Evolutionary conservation across 2,888 invertebrate genomes (phyloP).

Genomic region (Drosophila leonis): DNA sequence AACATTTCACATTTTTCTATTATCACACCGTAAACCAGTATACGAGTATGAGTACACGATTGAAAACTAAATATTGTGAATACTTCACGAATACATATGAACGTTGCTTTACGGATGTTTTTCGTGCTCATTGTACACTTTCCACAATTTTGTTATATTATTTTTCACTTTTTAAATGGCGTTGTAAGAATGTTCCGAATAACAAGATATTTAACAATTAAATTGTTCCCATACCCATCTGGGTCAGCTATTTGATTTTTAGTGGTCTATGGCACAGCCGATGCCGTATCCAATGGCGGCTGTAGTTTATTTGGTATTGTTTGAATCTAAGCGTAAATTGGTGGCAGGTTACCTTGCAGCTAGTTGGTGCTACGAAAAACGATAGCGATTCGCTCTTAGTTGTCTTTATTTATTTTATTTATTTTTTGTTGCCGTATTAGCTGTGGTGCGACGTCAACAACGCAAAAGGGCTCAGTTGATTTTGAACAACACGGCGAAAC

Average conservation of each 20-base stretch:
- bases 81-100: too few species aligned
- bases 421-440: slow-evolving; percentile 56
- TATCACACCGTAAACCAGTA: too few species aligned
- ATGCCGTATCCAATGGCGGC: slow-evolving; percentile 63
- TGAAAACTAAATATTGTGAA: too few species aligned
- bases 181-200: too few species aligned
- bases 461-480: slow-evolving; percentile 35
- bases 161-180: too few species aligned
- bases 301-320: slow-evolving; percentile 45
- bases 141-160: too few species aligned
- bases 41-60: too few species aligned
- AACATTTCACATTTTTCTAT: too few species aligned
- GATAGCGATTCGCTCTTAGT: slow-evolving; percentile 46
- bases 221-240: neutral
- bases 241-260: neutral
- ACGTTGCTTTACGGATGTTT: too few species aligned
- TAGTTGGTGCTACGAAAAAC: slow-evolving; percentile 49
- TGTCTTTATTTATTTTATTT: slow-evolving; percentile 59
- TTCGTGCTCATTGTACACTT: too few species aligned
- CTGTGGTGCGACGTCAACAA: slow-evolving; percentile 31
- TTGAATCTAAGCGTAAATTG: slow-evolving; percentile 21
- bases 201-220: neutral
- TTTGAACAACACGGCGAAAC: slow-evolving; percentile 42
- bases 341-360: neutral
- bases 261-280: neutral